A percentile compares a stretch with the other conserved stretches of the same genome.
These are phyloP conservation scores for Drosophila pullipes DNA, from an alignment of 2,888 invertebrate species.

Conservation along the genomic window DNA sequence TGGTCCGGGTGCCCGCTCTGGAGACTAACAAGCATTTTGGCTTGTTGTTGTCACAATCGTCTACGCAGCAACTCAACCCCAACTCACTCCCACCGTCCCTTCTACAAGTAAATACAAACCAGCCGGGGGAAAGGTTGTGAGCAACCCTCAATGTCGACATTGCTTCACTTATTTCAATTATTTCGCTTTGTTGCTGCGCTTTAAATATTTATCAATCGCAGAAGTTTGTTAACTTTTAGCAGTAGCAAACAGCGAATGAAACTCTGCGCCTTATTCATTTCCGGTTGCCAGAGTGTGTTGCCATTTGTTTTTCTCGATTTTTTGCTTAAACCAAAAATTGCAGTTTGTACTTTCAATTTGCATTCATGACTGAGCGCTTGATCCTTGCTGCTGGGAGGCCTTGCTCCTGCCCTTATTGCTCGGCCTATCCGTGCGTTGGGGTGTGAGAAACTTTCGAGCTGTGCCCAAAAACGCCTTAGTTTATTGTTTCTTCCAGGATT, in stretches of 20 bases:
- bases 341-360: slow-evolving; percentile 73
- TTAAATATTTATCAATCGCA: slow-evolving; percentile 86
- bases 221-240: slow-evolving; percentile 84
- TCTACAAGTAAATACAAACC: background rate
- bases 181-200: slow-evolving; percentile 85
- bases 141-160: slow-evolving; percentile 66
- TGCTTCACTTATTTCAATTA: slow-evolving; percentile 86
- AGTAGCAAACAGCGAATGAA: slow-evolving; percentile 15
- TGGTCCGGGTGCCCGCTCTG: slow-evolving; percentile 35
- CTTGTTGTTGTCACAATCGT: slow-evolving; percentile 69
- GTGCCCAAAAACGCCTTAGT: slow-evolving; percentile 43
- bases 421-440: slow-evolving; percentile 34
- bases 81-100: background rate
- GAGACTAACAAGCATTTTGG: slow-evolving; percentile 66
- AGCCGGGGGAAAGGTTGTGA: slow-evolving; percentile 20
- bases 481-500: slow-evolving; percentile 47
- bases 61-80: slow-evolving; percentile 35
- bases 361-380: slow-evolving; percentile 55
- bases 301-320: background rate
- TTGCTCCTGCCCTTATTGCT: slow-evolving; percentile 1
- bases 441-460: slow-evolving; percentile 42
- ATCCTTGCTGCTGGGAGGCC: slow-evolving; percentile 37
- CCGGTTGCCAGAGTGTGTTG: slow-evolving; percentile 27
- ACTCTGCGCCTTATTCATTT: slow-evolving; percentile 48
- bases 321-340: slow-evolving; percentile 45